Percentiles rank a stretch among this genome's conserved stretches.
Evolutionary conservation across 1,140 invertebrate genomes (phyloP).

Genomic region (Drosophila ogumai): DNA sequence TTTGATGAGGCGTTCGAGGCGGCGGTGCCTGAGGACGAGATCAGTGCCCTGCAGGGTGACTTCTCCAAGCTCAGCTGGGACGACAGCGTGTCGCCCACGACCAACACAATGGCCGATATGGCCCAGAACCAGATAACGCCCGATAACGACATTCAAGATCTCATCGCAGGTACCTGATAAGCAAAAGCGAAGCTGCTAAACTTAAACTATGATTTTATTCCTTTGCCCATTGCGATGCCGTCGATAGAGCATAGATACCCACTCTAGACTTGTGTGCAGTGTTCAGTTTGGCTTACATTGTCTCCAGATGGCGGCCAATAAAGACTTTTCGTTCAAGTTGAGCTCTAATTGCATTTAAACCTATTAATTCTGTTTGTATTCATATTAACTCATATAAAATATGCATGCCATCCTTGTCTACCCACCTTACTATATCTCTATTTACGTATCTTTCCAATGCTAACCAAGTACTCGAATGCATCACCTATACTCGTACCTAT

Average conservation of each 20-base stretch:
- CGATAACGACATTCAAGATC: constrained; percentile 83
- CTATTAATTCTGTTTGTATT: constrained; percentile 50
- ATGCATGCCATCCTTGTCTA: constrained; percentile 43
- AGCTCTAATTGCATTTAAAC: constrained; percentile 84
- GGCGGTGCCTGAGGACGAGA: constrained; percentile 76
- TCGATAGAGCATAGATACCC: constrained; percentile 51
- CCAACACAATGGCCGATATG: constrained; percentile 82
- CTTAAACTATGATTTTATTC: constrained; percentile 32
- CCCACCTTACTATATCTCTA: constrained; percentile 51
- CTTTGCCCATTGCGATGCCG: constrained; percentile 36
- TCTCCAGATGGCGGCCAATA: constrained; percentile 57
- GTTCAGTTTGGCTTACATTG: constrained; percentile 30
- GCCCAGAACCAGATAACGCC: constrained; percentile 81
- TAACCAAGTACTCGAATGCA: constrained; percentile 45
- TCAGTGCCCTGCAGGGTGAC: constrained; percentile 80
- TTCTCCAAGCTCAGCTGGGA: constrained; percentile 85
- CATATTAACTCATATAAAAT: constrained; percentile 42
- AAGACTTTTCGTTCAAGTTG: constrained; percentile 81
- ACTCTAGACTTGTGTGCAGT: constrained; percentile 30
- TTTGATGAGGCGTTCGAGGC: constrained; percentile 78
- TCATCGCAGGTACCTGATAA: constrained; percentile 75
- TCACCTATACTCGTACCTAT: constrained; percentile 29
- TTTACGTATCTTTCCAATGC: constrained; percentile 41
- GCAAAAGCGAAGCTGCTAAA: constrained; percentile 16
- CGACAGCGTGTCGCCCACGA: constrained; percentile 82